A percentile compares a stretch with the other conserved stretches of the same genome.
phyloP scores from a whole-genome alignment of 37 sponge, comb jelly and placozoan genomes.

The Agelas oroides region DNA sequence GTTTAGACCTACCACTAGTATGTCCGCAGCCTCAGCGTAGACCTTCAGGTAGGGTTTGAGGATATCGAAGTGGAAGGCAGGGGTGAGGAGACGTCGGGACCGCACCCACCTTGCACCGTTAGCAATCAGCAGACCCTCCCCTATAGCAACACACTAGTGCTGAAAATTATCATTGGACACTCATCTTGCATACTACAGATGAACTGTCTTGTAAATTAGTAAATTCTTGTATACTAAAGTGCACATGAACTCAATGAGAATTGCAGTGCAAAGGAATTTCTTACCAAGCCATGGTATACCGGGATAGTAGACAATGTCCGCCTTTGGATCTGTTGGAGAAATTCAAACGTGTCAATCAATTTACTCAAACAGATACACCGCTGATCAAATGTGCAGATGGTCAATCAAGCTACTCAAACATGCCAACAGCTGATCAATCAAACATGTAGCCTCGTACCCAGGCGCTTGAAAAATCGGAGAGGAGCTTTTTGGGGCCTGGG shows the following conservation, averaged over 20 bases:
- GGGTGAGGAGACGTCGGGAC: conserved; percentile 79
- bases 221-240: no score
- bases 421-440: no score
- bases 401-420: no score
- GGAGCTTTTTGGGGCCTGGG: no score
- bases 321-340: conserved; percentile 69
- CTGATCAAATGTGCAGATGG: no score
- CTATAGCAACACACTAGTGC: conserved; percentile 26
- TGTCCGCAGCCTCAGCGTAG: conserved; percentile 38
- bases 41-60: conserved; percentile 74
- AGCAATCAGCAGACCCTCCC: conserved; percentile 77
- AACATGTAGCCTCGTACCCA: no score
- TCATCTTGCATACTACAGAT: no score
- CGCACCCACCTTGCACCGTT: conserved; percentile 78
- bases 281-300: conserved; percentile 77
- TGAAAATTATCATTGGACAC: background rate
- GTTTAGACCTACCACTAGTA: conserved; percentile 27
- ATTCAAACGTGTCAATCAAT: no score
- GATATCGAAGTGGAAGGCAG: conserved; percentile 90
- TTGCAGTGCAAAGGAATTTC: background rate
- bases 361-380: no score
- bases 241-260: no score
- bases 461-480: no score
- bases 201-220: no score
- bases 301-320: conserved; percentile 45